Percentiles rank a stretch among this genome's conserved stretches.
Evolutionary conservation across 2,888 invertebrate species (phyloP).

Genomic region (Calephelis perditalis): DNA sequence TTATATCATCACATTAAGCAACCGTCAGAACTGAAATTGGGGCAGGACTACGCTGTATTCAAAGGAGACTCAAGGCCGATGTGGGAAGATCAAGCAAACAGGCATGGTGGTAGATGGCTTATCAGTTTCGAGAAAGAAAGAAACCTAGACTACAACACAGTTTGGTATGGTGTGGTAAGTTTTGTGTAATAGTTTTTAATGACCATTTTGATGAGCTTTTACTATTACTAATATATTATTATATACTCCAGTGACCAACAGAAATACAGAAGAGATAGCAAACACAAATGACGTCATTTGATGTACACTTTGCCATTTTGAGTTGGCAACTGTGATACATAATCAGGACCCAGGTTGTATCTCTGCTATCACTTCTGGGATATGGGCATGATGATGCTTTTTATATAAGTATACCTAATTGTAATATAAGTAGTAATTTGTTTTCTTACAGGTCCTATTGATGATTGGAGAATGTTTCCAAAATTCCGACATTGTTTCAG

Average conservation of each 20-base stretch:
- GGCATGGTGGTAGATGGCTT: constrained; percentile 91
- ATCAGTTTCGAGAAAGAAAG: constrained; percentile 85
- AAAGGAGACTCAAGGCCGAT: constrained; percentile 90
- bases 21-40: constrained; percentile 86
- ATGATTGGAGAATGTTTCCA: constrained; percentile 97
- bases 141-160: constrained; percentile 80
- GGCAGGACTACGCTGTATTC: constrained; percentile 88
- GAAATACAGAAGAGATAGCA: no score
- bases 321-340: no score
- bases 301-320: no score
- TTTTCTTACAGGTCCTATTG: constrained; percentile 43
- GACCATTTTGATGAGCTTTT: no score
- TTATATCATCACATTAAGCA: constrained; percentile 92
- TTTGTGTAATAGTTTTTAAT: no score
- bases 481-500: constrained; percentile 91
- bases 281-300: no score
- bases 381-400: no score
- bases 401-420: not conserved
- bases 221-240: no score
- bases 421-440: not conserved
- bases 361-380: no score
- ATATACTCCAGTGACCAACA: no score
- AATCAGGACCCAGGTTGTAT: no score
- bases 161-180: constrained; percentile 87
- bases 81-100: constrained; percentile 95